Base-by-base conservation (phyloP, 37 sponge, comb jelly and placozoan genomes). In the Ephydatia muelleri region DNA sequence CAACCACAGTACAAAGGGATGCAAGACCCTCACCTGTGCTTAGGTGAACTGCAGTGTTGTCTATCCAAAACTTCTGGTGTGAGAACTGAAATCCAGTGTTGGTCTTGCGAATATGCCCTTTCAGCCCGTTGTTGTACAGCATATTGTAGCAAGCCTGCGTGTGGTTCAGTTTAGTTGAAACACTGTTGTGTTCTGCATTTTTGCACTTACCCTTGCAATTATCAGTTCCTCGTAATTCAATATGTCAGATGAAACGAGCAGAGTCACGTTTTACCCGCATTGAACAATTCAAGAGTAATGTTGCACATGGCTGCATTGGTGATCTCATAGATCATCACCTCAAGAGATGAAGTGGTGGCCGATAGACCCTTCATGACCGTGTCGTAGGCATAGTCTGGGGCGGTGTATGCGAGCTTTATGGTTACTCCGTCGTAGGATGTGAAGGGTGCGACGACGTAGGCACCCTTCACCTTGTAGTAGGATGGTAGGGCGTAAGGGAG, bases 51-150 rank as follows among this genome's bases (percentile, higher is more conserved):
- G 80, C 79, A 19, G 88, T 84, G 71, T 84, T 68, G 79, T 95
- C 96, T 3, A 92, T 95, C 93, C 96, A 95, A 34, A 85, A 90
- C 91, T 95, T 95, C 67, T 95, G 88, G 65, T 95, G 96, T 14
- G 90, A 72, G 57, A 83, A 95, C 14, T 27, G 29, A 38, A 92
- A 95, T 49, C 87, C 81, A 28, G 85, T 49, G 30, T 87, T 81
- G 2, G 91, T 67, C 39, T 82, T 83, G 67, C 68, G 72, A 5
- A 95, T 84, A 16, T 30, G 27, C 67, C 87, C 91, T 27, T 88
- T 67, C 82, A 95, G 72, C 12, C 93, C 93, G n/a, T 49, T 81
- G 12, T 72, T 23, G 76, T 92, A 84, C 70, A 95, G 80, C 77
- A 36, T 87, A 19, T 21, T 14, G 76, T 95, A 95, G 84, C 96